Base-by-base conservation (phyloP, 2,888 invertebrate genomes). In the Timema podura region DNA sequence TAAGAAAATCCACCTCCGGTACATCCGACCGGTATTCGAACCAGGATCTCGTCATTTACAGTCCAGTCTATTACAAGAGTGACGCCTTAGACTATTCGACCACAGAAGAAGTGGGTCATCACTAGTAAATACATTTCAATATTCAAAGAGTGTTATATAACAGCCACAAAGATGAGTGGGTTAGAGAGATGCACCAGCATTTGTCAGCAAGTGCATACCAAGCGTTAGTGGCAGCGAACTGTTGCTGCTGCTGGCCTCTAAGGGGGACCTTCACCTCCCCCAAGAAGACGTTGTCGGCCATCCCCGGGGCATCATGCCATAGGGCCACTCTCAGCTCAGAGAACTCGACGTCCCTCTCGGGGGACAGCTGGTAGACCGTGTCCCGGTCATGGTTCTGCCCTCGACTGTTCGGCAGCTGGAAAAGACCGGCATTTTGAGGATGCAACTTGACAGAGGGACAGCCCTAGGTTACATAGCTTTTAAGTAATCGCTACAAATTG, bases 181-280 rank as follows among this genome's bases (percentile, higher is more conserved):
- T 15, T 57, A 15, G 15, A 9, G 7, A 15, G 5, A 57, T 57
- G n/a, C n/a, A 57, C 15, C 57, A 57, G 6, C n/a, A 7, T 6
- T 30, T 30, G 30, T 0, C 13, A 1, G 13, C 13, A 51, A 13
- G 9, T 2, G 64, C 84, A 84, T 82, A 91, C 95, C 95, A 95
- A 13, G 94, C 93, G 77, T 87, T 88, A 73, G 86, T 84, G 16
- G 86, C 82, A 66, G 86, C 83, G 77, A 85, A 84, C 75, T 87
- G 86, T 76, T 87, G 86, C 57, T 88, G 87, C 76, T 88, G 86
- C 61, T 85, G 81, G 75, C 91, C 91, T 68, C 88, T 85, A 76
- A 95, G 83, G 72, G 91, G 91, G 75, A 95, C 85, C 76, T 91
- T 86, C 72, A 96, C 90, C 83, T 96, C 95, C 30, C 96, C 96